A percentile compares a stretch with the other conserved stretches of the same genome.
phyloP scores from a whole-genome alignment of 2,113 vertebrate species.

The Willisornis vidua region DNA sequence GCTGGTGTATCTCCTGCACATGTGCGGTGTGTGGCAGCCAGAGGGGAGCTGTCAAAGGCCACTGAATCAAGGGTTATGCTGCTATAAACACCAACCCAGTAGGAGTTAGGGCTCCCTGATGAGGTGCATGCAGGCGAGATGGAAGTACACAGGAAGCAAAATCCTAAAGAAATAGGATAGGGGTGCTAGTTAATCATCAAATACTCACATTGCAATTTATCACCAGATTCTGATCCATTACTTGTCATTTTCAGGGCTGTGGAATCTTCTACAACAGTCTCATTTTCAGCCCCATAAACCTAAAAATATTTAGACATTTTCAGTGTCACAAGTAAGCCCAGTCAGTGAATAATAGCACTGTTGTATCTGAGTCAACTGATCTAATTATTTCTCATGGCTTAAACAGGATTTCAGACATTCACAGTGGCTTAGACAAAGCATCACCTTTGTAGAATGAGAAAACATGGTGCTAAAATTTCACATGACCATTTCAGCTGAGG shows the following conservation, averaged over 20 bases:
- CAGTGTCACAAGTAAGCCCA: neutral
- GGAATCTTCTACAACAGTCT: neutral
- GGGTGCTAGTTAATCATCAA: neutral
- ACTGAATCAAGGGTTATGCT: neutral
- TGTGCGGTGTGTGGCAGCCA: neutral
- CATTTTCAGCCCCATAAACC: neutral
- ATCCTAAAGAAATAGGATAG: neutral
- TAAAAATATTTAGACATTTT: neutral
- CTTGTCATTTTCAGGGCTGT: neutral
- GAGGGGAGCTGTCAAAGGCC: neutral
- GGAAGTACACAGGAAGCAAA: neutral
- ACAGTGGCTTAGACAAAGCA: neutral
- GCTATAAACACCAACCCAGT: neutral
- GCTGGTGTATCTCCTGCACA: neutral
- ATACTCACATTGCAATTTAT: neutral
- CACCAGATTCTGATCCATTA: neutral
- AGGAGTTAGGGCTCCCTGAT: neutral
- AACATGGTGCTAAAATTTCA: neutral
- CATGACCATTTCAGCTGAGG: neutral
- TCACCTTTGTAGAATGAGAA: neutral
- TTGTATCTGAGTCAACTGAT: slow-evolving; percentile 21
- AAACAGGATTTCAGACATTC: neutral
- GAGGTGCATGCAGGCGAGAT: neutral
- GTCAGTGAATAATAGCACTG: neutral
- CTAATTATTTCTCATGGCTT: slow-evolving; percentile 31